Evolutionary conservation across 1,140 invertebrate species (phyloP).

Genomic region (Drosophila ironensis): DNA sequence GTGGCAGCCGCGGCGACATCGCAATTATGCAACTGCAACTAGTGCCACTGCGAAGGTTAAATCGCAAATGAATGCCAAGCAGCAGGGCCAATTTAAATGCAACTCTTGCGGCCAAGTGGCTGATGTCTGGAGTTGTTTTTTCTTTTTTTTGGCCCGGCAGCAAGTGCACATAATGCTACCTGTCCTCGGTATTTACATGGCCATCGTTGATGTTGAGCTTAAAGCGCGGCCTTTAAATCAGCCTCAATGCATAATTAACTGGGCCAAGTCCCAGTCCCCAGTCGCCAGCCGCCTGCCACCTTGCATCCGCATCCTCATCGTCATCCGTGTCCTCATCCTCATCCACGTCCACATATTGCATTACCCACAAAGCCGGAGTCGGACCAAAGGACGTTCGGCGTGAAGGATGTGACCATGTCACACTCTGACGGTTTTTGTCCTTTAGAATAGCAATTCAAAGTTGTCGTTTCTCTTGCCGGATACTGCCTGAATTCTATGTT

Average conservation of each 20-base stretch:
- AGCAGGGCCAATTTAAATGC: slow-evolving; percentile 69
- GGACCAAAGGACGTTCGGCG: slow-evolving; percentile 37
- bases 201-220: slow-evolving; percentile 28
- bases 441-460: slow-evolving; percentile 54
- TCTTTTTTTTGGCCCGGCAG: slow-evolving; percentile 44
- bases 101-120: slow-evolving; percentile 47
- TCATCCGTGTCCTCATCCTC: background rate
- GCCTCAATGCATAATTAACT: slow-evolving; percentile 72
- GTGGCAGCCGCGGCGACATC: slow-evolving; percentile 20
- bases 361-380: slow-evolving; percentile 27
- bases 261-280: slow-evolving; percentile 37
- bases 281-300: slow-evolving; percentile 50
- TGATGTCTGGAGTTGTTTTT: slow-evolving; percentile 34
- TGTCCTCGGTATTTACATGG: background rate
- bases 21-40: slow-evolving; percentile 27
- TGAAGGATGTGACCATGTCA: slow-evolving; percentile 79
- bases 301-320: slow-evolving; percentile 6
- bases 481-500: background rate
- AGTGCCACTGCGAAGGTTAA: slow-evolving; percentile 63
- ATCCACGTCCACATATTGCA: slow-evolving; percentile 17
- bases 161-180: slow-evolving; percentile 58
- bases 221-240: slow-evolving; percentile 55
- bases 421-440: slow-evolving; percentile 72
- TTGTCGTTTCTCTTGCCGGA: slow-evolving; percentile 21
- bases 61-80: slow-evolving; percentile 70